Evolutionary conservation across 2,797 vertebrate species (phyloP).

Genomic region (Chromis chromis): DNA sequence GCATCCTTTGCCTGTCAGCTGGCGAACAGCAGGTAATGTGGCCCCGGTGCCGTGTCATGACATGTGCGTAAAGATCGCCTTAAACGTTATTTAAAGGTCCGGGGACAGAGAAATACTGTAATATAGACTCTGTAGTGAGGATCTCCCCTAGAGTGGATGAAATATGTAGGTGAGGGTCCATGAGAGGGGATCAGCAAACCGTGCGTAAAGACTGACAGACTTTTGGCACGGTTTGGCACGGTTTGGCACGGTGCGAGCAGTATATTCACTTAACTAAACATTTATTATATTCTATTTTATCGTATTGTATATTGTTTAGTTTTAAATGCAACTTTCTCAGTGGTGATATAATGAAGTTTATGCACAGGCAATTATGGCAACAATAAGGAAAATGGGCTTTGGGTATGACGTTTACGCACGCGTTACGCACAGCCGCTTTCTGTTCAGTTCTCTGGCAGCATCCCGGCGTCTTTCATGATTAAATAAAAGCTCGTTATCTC

Average conservation of each 20-base stretch:
- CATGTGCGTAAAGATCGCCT: conserved; percentile 9
- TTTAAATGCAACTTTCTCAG: too few species aligned
- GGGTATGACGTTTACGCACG: neutral
- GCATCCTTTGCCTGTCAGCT: conserved; percentile 6
- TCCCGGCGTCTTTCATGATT: conserved; percentile 40
- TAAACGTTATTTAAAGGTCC: conserved; percentile 17
- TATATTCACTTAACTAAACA: too few species aligned
- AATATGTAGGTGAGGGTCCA: too few species aligned
- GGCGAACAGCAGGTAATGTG: conserved; percentile 4
- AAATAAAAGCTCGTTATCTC: conserved; percentile 44
- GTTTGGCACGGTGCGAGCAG: too few species aligned
- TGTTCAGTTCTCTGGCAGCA: conserved; percentile 22
- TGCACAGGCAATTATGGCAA: neutral
- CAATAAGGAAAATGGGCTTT: neutral
- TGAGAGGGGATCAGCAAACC: too few species aligned
- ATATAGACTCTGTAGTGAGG: too few species aligned
- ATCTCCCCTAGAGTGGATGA: too few species aligned
- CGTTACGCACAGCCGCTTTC: neutral
- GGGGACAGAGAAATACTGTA: neutral
- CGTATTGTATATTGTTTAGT: too few species aligned
- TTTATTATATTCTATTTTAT: neutral
- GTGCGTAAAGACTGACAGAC: too few species aligned
- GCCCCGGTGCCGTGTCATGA: neutral
- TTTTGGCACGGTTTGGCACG: neutral
- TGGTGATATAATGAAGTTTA: neutral